Conservation (phyloP, 2,797 vertebrate species). For the Myripristis jacobus region DNA sequence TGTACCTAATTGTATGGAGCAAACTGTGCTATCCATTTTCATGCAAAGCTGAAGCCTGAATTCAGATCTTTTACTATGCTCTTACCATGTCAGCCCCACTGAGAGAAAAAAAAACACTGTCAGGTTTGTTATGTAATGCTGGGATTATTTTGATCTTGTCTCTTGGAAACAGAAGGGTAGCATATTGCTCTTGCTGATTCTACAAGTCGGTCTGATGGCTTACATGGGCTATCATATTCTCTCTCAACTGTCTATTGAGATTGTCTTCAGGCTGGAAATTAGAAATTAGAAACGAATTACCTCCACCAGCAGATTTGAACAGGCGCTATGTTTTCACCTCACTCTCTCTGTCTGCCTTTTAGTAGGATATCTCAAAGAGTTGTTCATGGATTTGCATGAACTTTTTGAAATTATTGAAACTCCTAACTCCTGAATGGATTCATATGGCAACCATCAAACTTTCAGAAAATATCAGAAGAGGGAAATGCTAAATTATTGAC, state of each 20-base stretch:
- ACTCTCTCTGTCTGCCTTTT: too few relatives aligned
- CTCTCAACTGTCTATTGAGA: slow-evolving; percentile 16
- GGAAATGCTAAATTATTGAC: too few relatives aligned
- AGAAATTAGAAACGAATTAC: neutral
- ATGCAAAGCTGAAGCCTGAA: slow-evolving; percentile 31
- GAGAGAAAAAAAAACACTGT: slow-evolving; percentile 56
- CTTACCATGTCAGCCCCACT: slow-evolving; percentile 9
- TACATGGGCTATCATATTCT: slow-evolving; percentile 35
- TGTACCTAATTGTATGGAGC: neutral
- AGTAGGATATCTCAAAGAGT: too few relatives aligned
- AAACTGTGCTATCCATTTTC: slow-evolving; percentile 22
- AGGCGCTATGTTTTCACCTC: too few relatives aligned
- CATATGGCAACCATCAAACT: too few relatives aligned
- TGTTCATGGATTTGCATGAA: too few relatives aligned
- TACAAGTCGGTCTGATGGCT: slow-evolving; percentile 44
- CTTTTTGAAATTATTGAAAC: too few relatives aligned
- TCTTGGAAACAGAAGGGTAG: slow-evolving; percentile 63
- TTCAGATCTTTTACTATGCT: slow-evolving; percentile 38
- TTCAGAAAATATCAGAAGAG: too few relatives aligned
- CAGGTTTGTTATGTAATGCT: slow-evolving; percentile 74
- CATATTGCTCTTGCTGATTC: slow-evolving; percentile 51
- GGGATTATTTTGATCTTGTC: slow-evolving; percentile 76
- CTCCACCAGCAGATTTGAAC: too few relatives aligned
- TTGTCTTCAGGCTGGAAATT: neutral
- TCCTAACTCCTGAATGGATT: too few relatives aligned